Percentiles rank a stretch among this genome's conserved stretches.
phyloP scores from a whole-genome alignment of 2,113 vertebrate species.

The Passerina amoena region DNA sequence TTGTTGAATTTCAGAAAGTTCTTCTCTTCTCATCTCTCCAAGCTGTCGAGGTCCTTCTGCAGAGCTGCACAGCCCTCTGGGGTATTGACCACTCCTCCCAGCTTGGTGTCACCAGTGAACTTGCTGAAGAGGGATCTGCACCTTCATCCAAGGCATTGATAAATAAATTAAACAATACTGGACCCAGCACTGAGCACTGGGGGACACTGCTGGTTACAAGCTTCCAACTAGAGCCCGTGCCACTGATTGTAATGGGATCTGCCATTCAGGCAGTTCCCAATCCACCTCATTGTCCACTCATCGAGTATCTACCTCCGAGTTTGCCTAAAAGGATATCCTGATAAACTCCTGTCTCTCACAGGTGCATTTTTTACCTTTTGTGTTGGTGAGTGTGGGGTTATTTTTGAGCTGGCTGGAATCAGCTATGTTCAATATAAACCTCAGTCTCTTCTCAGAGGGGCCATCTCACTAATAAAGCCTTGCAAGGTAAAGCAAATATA shows the following conservation, averaged over 20 bases:
- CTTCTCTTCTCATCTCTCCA: not conserved
- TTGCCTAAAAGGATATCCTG: not conserved
- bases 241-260: not conserved
- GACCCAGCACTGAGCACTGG: not conserved
- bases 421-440: not conserved
- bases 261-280: not conserved
- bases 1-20: not conserved
- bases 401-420: not conserved
- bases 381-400: fast-evolving
- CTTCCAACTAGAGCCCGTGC: too few species aligned
- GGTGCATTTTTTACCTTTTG: not conserved
- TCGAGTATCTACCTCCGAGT: not conserved
- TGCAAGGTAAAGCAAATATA: not conserved
- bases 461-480: not conserved
- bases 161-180: not conserved
- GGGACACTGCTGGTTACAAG: not conserved
- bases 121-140: not conserved
- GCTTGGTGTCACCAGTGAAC: not conserved
- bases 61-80: not conserved
- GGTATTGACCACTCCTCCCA: not conserved
- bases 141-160: too few species aligned
- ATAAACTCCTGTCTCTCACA: not conserved
- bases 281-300: not conserved
- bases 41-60: too few species aligned
- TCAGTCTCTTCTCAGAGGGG: not conserved